Evolutionary conservation across 2,113 vertebrate species (phyloP), one percentile per base, ranked within the genome.

Genomic region (Chionis minor): DNA sequence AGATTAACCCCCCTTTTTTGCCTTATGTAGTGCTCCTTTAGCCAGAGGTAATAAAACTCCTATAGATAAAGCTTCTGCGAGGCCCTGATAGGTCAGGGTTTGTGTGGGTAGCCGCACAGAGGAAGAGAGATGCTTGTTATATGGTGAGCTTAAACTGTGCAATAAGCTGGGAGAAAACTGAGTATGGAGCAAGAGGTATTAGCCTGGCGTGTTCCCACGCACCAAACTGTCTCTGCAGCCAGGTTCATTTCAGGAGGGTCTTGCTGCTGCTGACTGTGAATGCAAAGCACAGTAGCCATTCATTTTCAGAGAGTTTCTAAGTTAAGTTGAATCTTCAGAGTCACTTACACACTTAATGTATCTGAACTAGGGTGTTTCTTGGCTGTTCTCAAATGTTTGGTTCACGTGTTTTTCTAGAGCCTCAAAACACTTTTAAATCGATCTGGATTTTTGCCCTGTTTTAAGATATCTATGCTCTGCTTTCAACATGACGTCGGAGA

Each of bases 191-290:
- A 55, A 47, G 32, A 75, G 21, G 14, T 28, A 32, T 58, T 35
- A 32, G 45, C 14, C 40, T 52, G 38, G 8, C 0, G 2, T 49
- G 47, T 56, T 10, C 33, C 23, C 10, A 7, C 1, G 0, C 6
- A 38, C 62, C 38, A 51, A 35, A 27, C n/a, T 24, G 2, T 32
- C 33, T 51, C 54, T 63, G 32, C 1, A 1, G 52, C 24, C 9
- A 17, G 44, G 24, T 49, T 32, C 81, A 42, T 69, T 52, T 54
- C 24, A 23, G 9, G 15, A 32, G 13, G 8, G 12, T 38, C 24
- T 61, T 52, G 26, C 26, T 72, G 58, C 67, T 86, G 58, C 44
- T 88, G 17, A 20, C 35, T 44, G 58, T 44, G 42, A 70, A 20
- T 28, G 16, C n/a, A 44, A 70, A 84, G 26, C 33, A 13, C 30